Percentiles rank a stretch among this genome's conserved stretches.
Conservation (phyloP, 2,113 vertebrate genomes). For the Grus americana region DNA sequence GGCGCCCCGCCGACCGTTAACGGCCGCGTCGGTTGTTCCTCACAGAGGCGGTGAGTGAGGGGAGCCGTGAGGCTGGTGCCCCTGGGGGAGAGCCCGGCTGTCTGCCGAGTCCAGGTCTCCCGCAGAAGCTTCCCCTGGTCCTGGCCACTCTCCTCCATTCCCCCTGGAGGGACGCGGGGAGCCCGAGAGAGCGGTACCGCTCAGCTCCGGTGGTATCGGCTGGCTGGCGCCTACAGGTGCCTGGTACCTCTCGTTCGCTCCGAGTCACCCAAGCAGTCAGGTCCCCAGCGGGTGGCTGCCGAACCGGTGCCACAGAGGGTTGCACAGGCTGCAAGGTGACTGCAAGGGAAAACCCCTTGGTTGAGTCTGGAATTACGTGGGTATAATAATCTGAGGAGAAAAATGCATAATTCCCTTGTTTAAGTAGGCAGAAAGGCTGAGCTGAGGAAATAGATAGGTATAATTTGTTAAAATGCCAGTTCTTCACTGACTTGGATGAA, state of each 20-base stretch:
- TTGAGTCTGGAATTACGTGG: neutral
- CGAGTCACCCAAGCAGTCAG: rapidly evolving
- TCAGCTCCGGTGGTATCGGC: neutral
- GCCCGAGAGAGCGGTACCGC: too few species aligned
- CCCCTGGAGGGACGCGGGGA: too few species aligned
- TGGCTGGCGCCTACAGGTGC: neutral
- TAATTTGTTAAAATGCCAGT: rapidly evolving
- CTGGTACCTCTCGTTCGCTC: rapidly evolving
- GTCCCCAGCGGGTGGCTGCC: rapidly evolving
- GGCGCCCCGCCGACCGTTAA: rapidly evolving
- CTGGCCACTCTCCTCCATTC: rapidly evolving
- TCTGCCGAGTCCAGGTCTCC: too few species aligned
- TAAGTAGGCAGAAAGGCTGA: neutral
- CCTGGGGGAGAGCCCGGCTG: too few species aligned
- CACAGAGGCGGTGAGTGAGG: rapidly evolving
- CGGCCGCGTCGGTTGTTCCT: too few species aligned
- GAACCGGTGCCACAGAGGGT: rapidly evolving
- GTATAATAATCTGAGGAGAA: neutral
- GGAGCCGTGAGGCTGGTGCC: rapidly evolving
- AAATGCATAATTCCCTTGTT: rapidly evolving
- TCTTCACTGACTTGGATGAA: neutral
- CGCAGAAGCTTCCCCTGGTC: neutral
- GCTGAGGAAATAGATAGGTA: neutral
- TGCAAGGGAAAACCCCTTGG: rapidly evolving
- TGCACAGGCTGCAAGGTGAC: neutral